A percentile compares a stretch with the other conserved stretches of the same genome.
Conservation (phyloP, 2,888 invertebrate species). For the Blera fallax region DNA sequence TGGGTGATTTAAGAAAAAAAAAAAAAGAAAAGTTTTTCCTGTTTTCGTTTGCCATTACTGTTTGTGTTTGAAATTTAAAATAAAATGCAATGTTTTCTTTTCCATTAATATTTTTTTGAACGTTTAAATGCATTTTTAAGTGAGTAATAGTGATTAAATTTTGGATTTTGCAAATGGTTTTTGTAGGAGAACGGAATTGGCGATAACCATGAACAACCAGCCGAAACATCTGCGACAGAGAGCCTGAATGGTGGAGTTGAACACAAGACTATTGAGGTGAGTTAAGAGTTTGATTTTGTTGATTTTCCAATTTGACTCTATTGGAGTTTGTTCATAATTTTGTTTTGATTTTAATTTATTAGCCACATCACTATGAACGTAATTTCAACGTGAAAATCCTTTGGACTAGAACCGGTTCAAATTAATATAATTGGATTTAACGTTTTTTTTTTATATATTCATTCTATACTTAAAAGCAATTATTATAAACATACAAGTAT, state of each 20-base stretch:
- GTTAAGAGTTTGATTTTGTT: background rate
- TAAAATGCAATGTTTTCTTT: conserved; percentile 36
- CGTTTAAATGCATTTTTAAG: background rate
- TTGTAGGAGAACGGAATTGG: conserved; percentile 75
- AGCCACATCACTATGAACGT: conserved; percentile 43
- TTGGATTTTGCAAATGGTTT: conserved; percentile 24
- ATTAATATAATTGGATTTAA: background rate
- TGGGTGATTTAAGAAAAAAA: conserved; percentile 19
- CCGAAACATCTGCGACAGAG: conserved; percentile 75
- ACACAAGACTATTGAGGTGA: conserved; percentile 74
- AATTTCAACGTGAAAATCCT: conserved; percentile 47
- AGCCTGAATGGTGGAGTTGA: conserved; percentile 74
- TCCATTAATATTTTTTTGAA: background rate
- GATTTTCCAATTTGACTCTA: background rate
- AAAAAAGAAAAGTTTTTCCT: background rate
- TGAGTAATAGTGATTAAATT: background rate
- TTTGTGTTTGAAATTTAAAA: conserved; percentile 21
- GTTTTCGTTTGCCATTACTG: conserved; percentile 6
- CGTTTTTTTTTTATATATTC: background rate
- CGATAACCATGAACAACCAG: conserved; percentile 72
- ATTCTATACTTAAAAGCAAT: background rate
- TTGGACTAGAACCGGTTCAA: conserved; percentile 29
- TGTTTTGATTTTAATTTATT: conserved; percentile 1
- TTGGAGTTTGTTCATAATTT: background rate
- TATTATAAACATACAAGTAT: background rate